Conservation (phyloP, 2,113 vertebrate species). For the Capreolus pygargus region DNA sequence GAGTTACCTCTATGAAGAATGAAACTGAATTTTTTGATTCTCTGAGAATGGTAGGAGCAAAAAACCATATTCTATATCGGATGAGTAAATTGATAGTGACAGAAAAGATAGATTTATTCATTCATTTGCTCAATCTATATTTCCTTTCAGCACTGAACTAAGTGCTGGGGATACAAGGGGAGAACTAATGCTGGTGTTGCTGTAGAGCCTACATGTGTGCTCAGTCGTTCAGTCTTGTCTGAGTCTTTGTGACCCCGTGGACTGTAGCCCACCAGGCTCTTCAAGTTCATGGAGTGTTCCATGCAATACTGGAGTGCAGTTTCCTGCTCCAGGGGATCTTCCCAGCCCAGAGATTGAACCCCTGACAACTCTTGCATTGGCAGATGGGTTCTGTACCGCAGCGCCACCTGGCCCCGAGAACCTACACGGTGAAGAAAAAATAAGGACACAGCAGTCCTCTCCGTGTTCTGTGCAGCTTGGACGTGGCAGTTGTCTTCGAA, state of each 20-base stretch:
- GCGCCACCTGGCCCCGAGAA: not conserved
- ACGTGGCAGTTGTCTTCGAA: not conserved
- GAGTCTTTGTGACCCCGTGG: not conserved
- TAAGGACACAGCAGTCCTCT: not conserved
- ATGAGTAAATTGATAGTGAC: not conserved
- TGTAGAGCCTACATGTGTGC: not conserved
- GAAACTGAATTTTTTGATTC: not conserved
- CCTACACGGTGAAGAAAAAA: not conserved
- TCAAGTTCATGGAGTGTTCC: not conserved
- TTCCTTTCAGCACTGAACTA: slow-evolving; percentile 24
- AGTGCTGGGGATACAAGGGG: not conserved
- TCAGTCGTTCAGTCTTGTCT: not conserved
- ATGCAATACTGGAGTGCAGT: not conserved
- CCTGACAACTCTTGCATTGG: not conserved
- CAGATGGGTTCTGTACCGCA: not conserved
- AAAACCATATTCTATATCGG: not conserved
- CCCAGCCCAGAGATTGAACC: not conserved
- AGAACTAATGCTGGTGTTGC: not conserved
- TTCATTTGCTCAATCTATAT: not conserved
- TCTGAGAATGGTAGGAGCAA: slow-evolving; percentile 7
- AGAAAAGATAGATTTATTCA: slow-evolving; percentile 1
- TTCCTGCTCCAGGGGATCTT: not conserved
- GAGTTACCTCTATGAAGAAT: slow-evolving; percentile 3
- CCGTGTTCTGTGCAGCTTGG: not conserved
- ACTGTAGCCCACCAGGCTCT: not conserved